These are phyloP conservation scores for Chiroxiphia lanceolata DNA, from an alignment of 2,797 vertebrate genomes.

Conservation along the genomic window DNA sequence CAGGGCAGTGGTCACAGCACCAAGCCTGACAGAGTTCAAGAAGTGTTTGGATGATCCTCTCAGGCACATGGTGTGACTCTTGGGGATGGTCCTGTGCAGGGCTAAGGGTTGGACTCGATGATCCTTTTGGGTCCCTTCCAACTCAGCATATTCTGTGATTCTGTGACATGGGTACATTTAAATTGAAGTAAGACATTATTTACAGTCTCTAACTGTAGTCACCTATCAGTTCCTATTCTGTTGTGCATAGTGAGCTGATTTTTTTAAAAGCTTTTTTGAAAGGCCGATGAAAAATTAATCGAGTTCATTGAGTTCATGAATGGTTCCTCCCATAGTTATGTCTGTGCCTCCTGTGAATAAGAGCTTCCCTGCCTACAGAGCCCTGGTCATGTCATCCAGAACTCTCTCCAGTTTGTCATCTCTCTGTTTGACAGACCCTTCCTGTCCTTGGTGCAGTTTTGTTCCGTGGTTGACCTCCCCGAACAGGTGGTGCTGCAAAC, in stretches of 20 bases:
- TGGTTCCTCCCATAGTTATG: neutral
- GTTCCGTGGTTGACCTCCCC: too few relatives aligned
- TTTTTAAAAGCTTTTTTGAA: neutral
- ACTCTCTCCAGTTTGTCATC: neutral
- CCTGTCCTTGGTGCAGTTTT: too few relatives aligned
- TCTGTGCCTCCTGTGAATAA: neutral
- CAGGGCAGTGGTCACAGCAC: too few relatives aligned
- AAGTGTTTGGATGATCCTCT: too few relatives aligned
- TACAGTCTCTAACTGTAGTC: neutral
- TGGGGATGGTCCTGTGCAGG: too few relatives aligned
- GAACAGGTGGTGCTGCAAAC: too few relatives aligned
- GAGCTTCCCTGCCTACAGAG: neutral
- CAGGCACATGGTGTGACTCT: too few relatives aligned
- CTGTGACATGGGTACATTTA: neutral
- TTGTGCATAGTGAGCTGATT: neutral
- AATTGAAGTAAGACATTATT: neutral
- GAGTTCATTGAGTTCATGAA: neutral
- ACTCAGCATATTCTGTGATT: too few relatives aligned
- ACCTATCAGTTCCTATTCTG: neutral
- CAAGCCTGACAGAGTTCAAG: too few relatives aligned
- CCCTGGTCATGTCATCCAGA: neutral
- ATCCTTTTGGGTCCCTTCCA: too few relatives aligned
- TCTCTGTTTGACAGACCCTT: too few relatives aligned
- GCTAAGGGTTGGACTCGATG: too few relatives aligned
- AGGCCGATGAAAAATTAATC: neutral